phyloP scores from a whole-genome alignment of 2,113 vertebrate species.

The Microcebus murinus region DNA sequence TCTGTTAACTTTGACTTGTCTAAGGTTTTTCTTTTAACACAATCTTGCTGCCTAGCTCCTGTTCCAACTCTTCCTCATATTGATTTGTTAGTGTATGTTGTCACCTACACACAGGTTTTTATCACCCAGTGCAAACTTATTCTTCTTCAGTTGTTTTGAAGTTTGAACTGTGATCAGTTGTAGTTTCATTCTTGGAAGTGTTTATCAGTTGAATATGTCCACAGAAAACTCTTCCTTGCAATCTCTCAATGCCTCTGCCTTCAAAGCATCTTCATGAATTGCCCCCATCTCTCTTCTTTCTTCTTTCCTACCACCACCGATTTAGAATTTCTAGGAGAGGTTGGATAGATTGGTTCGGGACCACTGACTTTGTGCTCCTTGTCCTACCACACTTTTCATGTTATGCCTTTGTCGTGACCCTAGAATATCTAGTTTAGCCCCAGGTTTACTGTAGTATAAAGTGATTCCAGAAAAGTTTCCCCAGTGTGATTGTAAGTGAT shows the following conservation, averaged over 20 bases:
- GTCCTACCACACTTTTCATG: background rate
- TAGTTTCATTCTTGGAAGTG: background rate
- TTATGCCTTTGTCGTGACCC: background rate
- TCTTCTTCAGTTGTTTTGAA: slow-evolving; percentile 14
- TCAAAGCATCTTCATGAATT: background rate
- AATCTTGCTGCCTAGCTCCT: background rate
- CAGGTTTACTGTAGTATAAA: background rate
- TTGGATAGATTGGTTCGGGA: background rate
- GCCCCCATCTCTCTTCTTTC: background rate
- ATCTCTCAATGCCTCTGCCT: background rate
- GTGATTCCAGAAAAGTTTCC: background rate
- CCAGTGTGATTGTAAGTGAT: background rate
- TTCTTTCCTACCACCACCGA: background rate
- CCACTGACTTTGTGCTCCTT: background rate
- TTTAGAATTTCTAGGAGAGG: background rate
- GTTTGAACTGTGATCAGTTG: background rate
- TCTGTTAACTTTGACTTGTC: too few species aligned
- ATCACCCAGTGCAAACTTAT: background rate
- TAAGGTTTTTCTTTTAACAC: too few species aligned
- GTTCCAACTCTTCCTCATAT: background rate
- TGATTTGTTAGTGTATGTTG: background rate
- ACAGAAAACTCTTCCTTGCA: background rate
- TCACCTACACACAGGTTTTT: background rate
- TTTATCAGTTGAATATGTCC: background rate
- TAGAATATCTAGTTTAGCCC: background rate